phyloP scores from a whole-genome alignment of 2,888 invertebrate genomes.

The Acleris emargana region DNA sequence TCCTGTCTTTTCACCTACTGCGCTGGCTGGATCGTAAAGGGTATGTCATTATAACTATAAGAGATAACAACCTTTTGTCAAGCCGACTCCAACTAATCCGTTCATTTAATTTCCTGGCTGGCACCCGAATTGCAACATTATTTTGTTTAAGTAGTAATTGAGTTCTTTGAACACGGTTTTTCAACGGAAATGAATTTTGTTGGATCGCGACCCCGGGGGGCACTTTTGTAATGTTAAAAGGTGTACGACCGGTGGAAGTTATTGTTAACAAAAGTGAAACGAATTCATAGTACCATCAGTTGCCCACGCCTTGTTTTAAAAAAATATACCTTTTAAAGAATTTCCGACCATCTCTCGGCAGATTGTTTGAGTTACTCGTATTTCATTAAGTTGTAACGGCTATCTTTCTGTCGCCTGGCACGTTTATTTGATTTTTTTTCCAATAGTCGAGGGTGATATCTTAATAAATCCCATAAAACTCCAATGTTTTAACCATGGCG shows the following conservation, averaged over 20 bases:
- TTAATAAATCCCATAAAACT: conserved; percentile 82
- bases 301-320: neutral
- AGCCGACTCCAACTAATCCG: conserved; percentile 65
- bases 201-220: conserved; percentile 46
- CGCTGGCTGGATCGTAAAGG: conserved; percentile 57
- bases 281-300: conserved; percentile 37
- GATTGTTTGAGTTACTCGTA: neutral
- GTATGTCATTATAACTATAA: conserved; percentile 70
- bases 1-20: conserved; percentile 67
- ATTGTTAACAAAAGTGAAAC: conserved; percentile 39
- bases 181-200: conserved; percentile 73
- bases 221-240: conserved; percentile 55
- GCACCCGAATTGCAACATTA: conserved; percentile 71
- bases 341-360: no score
- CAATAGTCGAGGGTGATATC: conserved; percentile 75
- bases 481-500: conserved; percentile 77
- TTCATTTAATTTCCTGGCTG: conserved; percentile 80
- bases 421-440: conserved; percentile 61
- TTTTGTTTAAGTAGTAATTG: conserved; percentile 80
- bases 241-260: conserved; percentile 45
- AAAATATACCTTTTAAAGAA: no score
- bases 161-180: conserved; percentile 77
- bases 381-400: conserved; percentile 15
- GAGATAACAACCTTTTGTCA: conserved; percentile 73
- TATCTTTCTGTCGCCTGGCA: conserved; percentile 42